Evolutionary conservation across 2,888 invertebrate genomes (phyloP).

Genomic region (Pollenia griseotomentosa): DNA sequence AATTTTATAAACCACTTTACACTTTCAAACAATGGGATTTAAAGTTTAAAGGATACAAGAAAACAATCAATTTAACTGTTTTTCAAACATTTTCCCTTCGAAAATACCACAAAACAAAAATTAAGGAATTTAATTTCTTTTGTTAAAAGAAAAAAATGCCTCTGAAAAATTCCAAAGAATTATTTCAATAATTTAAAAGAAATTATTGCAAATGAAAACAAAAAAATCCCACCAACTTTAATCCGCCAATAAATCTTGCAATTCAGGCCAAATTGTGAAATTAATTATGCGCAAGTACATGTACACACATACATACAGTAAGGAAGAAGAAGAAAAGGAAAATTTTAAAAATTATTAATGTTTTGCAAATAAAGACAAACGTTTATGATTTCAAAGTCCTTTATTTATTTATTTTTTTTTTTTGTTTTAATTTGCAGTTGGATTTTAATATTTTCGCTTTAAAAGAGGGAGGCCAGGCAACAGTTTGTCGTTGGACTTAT

Average conservation of each 20-base stretch:
- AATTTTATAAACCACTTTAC: slow-evolving; percentile 16
- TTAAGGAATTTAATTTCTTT: slow-evolving; percentile 15
- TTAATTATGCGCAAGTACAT: slow-evolving; percentile 55
- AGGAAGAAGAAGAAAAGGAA: slow-evolving; percentile 21
- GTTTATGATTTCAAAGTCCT: slow-evolving; percentile 71
- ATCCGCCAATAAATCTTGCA: slow-evolving; percentile 68
- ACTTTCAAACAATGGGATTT: slow-evolving; percentile 53
- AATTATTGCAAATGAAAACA: slow-evolving; percentile 42
- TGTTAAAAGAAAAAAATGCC: slow-evolving; percentile 43
- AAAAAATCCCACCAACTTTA: slow-evolving; percentile 35
- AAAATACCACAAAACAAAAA: slow-evolving; percentile 31
- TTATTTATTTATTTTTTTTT: slow-evolving; percentile 44
- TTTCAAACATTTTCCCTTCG: slow-evolving; percentile 21
- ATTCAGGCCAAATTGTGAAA: slow-evolving; percentile 68
- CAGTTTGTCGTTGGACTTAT: slow-evolving; percentile 57
- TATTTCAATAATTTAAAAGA: slow-evolving; percentile 60
- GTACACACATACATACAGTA: neutral
- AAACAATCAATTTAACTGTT: slow-evolving; percentile 20
- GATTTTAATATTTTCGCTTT: neutral
- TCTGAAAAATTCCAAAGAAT: slow-evolving; percentile 28
- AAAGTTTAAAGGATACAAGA: neutral
- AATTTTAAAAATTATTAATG: slow-evolving; percentile 65
- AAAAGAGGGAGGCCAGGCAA: slow-evolving; percentile 43
- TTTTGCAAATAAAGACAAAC: slow-evolving; percentile 68
- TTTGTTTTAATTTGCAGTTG: slow-evolving; percentile 23